Percentiles rank a stretch among this genome's conserved stretches.
Conservation (phyloP, 2,113 vertebrate genomes). For the Pteruthius melanotis region DNA sequence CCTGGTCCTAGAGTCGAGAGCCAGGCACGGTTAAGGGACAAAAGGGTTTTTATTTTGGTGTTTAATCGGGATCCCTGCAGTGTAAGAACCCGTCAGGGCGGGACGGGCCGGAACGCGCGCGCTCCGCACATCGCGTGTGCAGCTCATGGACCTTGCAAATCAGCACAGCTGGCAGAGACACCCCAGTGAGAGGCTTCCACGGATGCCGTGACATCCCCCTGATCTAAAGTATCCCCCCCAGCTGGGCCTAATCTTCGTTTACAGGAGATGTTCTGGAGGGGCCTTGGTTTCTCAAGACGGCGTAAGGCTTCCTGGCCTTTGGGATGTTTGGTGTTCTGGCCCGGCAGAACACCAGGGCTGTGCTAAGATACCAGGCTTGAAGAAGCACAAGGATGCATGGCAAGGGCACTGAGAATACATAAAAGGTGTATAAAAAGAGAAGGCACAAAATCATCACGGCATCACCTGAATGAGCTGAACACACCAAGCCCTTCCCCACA, state of each 20-base stretch:
- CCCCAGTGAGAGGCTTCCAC: too few species aligned
- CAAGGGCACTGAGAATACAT: not conserved
- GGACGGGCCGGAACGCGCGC: fast-evolving
- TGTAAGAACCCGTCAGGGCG: not conserved
- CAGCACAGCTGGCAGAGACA: too few species aligned
- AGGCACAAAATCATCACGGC: not conserved
- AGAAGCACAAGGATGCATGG: not conserved
- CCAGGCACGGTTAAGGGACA: not conserved
- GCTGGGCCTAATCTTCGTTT: too few species aligned
- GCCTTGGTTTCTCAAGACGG: not conserved
- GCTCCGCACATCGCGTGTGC: fast-evolving
- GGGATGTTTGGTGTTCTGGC: not conserved
- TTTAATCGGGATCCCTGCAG: not conserved
- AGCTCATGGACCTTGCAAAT: not conserved
- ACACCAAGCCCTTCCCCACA: not conserved
- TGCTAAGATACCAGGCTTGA: not conserved
- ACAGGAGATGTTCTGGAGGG: too few species aligned
- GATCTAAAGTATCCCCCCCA: too few species aligned
- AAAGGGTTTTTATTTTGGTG: not conserved
- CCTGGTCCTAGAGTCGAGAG: not conserved
- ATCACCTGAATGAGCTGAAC: not conserved
- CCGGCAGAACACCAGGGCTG: not conserved
- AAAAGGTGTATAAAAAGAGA: not conserved
- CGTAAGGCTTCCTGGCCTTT: not conserved
- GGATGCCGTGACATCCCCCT: too few species aligned